Percentiles rank a stretch among this genome's conserved stretches.
phyloP scores from a whole-genome alignment of 2,888 invertebrate genomes.

The Helicoverpa assulta region DNA sequence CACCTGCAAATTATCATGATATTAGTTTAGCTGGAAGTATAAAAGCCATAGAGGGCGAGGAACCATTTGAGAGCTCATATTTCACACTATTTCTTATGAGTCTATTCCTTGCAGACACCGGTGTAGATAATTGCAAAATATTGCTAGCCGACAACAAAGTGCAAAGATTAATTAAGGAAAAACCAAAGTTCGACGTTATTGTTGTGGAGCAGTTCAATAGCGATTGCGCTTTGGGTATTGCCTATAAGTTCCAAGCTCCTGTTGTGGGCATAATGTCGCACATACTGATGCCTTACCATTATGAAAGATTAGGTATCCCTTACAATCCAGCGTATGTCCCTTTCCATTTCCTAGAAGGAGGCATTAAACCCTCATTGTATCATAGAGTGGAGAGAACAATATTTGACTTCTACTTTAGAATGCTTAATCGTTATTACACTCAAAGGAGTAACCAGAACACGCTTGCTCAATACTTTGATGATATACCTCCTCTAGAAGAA shows the following conservation, averaged over 20 bases:
- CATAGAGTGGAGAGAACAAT: slow-evolving; percentile 81
- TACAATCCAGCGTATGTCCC: slow-evolving; percentile 91
- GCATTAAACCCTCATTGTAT: slow-evolving; percentile 78
- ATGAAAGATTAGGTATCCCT: slow-evolving; percentile 89
- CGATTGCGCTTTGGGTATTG: slow-evolving; percentile 93
- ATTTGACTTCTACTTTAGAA: slow-evolving; percentile 75
- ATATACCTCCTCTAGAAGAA: slow-evolving; percentile 88
- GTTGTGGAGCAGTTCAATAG: slow-evolving; percentile 93
- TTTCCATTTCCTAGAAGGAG: slow-evolving; percentile 85
- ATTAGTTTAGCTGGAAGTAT: slow-evolving; percentile 84
- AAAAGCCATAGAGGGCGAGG: slow-evolving; percentile 69
- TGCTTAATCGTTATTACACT: slow-evolving; percentile 68
- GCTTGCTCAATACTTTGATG: slow-evolving; percentile 81
- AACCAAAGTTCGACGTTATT: slow-evolving; percentile 91
- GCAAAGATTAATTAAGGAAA: slow-evolving; percentile 77
- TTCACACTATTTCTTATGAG: slow-evolving; percentile 62
- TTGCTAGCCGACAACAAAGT: slow-evolving; percentile 78
- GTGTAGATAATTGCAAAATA: slow-evolving; percentile 78
- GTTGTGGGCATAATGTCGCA: slow-evolving; percentile 90
- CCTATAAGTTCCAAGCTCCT: slow-evolving; percentile 91
- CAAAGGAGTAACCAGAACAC: slow-evolving; percentile 77
- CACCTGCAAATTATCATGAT: slow-evolving; percentile 90
- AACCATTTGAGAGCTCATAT: slow-evolving; percentile 72
- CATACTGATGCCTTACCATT: slow-evolving; percentile 91
- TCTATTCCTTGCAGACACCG: slow-evolving; percentile 67